Conservation (phyloP, 2,888 invertebrate genomes). For the Acholoe squamosa region DNA sequence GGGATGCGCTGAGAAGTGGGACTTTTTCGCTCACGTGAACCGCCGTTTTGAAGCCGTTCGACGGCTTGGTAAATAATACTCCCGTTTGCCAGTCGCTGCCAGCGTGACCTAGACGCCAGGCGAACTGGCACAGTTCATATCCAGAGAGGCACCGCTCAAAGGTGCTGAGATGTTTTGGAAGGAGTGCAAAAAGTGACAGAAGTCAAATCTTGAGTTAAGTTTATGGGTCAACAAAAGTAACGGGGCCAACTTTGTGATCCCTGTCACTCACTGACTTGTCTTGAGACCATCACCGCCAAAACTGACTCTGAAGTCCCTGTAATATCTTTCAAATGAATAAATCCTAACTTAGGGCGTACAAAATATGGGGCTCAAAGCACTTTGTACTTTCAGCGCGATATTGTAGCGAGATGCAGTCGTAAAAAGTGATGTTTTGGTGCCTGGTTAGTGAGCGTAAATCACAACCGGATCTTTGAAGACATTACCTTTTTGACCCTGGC, state of each 20-base stretch:
- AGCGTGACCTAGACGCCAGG: slow-evolving; percentile 48
- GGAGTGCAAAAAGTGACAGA: not conserved
- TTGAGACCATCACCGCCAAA: not conserved
- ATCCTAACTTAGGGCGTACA: too few species aligned
- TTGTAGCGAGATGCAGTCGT: not conserved
- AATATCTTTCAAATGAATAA: too few species aligned
- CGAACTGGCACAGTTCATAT: slow-evolving; percentile 50
- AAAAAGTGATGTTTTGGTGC: slow-evolving; percentile 11
- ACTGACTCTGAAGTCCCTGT: not conserved
- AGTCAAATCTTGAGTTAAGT: not conserved
- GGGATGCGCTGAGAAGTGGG: slow-evolving; percentile 48
- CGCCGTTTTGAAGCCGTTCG: slow-evolving; percentile 62
- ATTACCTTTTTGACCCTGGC: not conserved
- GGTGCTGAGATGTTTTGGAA: not conserved
- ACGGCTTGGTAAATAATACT: slow-evolving; percentile 48
- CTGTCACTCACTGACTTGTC: not conserved
- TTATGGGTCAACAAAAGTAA: slow-evolving; percentile 44
- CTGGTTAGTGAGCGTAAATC: not conserved
- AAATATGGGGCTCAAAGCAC: too few species aligned
- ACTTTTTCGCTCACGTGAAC: slow-evolving; percentile 60
- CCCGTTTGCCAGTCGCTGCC: slow-evolving; percentile 32
- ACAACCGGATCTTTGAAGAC: not conserved
- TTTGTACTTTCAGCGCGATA: too few species aligned
- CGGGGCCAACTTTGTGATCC: slow-evolving; percentile 12
- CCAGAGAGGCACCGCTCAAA: not conserved